phyloP scores from a whole-genome alignment of 37 sponge, comb jelly and placozoan species.

The Cliona cf. orientalis region DNA sequence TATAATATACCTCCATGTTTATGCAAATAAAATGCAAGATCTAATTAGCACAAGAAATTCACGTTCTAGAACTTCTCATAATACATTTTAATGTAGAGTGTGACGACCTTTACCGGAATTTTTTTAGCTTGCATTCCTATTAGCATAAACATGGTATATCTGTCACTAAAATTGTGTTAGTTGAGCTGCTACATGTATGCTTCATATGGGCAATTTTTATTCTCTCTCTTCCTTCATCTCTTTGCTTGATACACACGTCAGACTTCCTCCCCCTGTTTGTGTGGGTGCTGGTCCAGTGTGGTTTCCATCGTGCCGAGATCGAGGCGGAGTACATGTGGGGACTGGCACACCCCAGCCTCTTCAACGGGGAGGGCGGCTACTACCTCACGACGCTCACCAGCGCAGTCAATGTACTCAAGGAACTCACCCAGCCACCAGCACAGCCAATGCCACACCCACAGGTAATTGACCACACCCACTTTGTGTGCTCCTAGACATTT shows the following conservation, averaged over 20 bases:
- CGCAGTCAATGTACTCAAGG: constrained; percentile 79
- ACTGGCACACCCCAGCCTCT: constrained; percentile 82
- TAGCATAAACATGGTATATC: too few relatives aligned
- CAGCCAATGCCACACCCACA: not conserved
- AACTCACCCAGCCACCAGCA: constrained; percentile 22
- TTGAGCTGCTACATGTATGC: not conserved
- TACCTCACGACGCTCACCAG: constrained; percentile 95
- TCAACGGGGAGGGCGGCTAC: constrained; percentile 94
- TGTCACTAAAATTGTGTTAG: not conserved
- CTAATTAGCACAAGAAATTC: too few relatives aligned
- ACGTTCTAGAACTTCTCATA: too few relatives aligned
- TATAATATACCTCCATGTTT: too few relatives aligned
- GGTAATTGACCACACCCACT: too few relatives aligned
- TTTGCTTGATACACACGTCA: constrained; percentile 26
- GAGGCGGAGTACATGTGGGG: constrained; percentile 97
- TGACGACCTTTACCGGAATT: not conserved
- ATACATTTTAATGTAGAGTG: too few relatives aligned
- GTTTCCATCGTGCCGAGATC: constrained; percentile 75
- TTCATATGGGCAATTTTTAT: not conserved
- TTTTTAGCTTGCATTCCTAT: not conserved
- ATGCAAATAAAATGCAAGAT: too few relatives aligned
- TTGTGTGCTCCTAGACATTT: too few relatives aligned
- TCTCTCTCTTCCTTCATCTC: not conserved
- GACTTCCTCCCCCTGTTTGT: constrained; percentile 96
- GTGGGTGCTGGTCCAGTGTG: constrained; percentile 83